Evolutionary conservation across 2,888 invertebrate genomes (phyloP).

Genomic region (Plemyria rubiginata): DNA sequence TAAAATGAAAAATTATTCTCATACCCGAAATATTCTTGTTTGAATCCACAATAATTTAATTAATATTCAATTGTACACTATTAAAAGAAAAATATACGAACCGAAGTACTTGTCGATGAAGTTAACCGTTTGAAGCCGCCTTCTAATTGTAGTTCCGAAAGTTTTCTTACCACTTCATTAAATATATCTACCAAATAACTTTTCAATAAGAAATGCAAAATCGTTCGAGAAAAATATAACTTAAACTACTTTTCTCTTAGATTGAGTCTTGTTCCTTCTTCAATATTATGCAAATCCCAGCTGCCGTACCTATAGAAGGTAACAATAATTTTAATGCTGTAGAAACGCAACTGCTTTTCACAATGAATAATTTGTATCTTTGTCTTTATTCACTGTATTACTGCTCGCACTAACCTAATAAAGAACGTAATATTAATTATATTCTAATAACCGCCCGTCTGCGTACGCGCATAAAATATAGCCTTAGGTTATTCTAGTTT

Average conservation of each 20-base stretch:
- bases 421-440: too few relatives aligned
- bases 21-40: too few relatives aligned
- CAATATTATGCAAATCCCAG: constrained; percentile 69
- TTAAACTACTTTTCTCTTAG: constrained; percentile 39
- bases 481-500: too few relatives aligned
- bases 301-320: constrained; percentile 9
- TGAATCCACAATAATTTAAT: too few relatives aligned
- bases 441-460: too few relatives aligned
- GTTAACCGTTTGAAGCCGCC: neutral
- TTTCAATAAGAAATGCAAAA: constrained; percentile 9
- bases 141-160: neutral
- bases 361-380: too few relatives aligned
- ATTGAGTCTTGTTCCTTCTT: constrained; percentile 45
- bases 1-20: too few relatives aligned
- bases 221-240: constrained; percentile 8
- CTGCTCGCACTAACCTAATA: neutral
- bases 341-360: constrained; percentile 21
- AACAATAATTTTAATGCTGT: neutral
- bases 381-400: neutral
- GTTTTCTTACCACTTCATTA: constrained; percentile 1
- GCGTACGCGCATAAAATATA: too few relatives aligned
- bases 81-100: neutral
- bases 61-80: too few relatives aligned
- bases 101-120: neutral
- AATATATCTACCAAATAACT: neutral